Evolutionary conservation across 2,797 vertebrate species (phyloP), one percentile per base, ranked within the genome.

Genomic region (Mico argentatus): DNA sequence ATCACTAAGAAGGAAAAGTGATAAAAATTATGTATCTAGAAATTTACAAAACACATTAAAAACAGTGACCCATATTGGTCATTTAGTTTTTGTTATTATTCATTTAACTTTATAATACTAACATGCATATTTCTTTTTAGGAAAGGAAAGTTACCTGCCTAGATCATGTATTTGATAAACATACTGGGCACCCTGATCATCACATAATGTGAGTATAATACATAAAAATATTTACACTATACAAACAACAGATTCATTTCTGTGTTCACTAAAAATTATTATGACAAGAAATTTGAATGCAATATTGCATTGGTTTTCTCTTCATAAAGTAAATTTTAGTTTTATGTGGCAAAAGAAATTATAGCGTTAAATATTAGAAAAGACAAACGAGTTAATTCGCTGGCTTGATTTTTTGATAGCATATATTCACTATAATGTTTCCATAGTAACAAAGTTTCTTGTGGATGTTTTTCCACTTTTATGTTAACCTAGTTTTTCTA

Each of bases 71-170:
- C 41, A 83, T 94, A 14, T 36, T 79, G 50, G 86, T 90, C 0
- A 85, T 14, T 67, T 79, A 92, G 36, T 83, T 59, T 97, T 84
- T 72, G 13, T 15, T 61, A 88, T 77, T 92, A 67, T 85, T 87
- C 0, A 87, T 27, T 81, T 96, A 93, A 50, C 27, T 96, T 98
- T 97, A 95, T 97, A 97, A 97, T 98, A 96, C 61, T 90, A 94
- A 94, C 82, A 41, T 73, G 44, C 36, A 80, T 86, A 81, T 57
- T 96, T 95, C 48, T 95, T 39, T 77, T n/a, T 52, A 44, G 11
- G 17, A 61, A 55, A 82, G 41, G 30, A 89, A 55, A 59, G 1
- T 8, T 46, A 33, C 19, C 26, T 52, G 36, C 11, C 27, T 70
- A 61, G 13, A 15, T 55, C 5, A 1, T 2, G 57, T 41, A 48